phyloP scores from a whole-genome alignment of 2,113 vertebrate genomes.

The Daubentonia madagascariensis region DNA sequence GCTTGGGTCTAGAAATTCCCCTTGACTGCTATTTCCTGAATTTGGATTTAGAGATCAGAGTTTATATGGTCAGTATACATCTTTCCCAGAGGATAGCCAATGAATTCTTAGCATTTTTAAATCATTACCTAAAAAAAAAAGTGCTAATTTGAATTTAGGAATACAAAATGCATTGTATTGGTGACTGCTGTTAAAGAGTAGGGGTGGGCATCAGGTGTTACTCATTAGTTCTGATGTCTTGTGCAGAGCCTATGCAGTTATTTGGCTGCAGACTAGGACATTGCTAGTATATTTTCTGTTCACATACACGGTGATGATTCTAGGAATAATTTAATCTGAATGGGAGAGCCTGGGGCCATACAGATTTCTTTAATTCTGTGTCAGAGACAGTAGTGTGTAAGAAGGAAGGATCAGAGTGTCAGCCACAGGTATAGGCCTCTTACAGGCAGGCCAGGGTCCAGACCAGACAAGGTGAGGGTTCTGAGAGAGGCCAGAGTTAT shows the following conservation, averaged over 20 bases:
- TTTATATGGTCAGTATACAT: neutral
- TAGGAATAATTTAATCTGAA: neutral
- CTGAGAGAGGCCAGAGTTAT: neutral
- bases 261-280: neutral
- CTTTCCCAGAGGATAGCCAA: neutral
- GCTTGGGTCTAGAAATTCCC: neutral
- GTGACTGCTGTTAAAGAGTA: neutral
- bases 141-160: slow-evolving; percentile 1
- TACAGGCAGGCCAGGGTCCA: neutral
- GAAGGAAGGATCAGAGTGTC: neutral
- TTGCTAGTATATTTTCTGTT: neutral
- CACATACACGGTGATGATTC: neutral
- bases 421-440: neutral
- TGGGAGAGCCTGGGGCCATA: neutral
- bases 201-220: neutral
- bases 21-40: neutral
- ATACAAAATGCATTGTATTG: neutral
- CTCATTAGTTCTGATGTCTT: neutral
- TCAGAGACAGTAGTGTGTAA: neutral
- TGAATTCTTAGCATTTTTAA: slow-evolving; percentile 24
- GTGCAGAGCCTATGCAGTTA: neutral
- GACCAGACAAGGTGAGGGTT: neutral
- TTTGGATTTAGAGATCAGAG: neutral
- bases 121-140: neutral
- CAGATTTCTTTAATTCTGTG: neutral